Base-by-base conservation (phyloP, 1,140 invertebrate species). In the Bactericera cockerelli region DNA sequence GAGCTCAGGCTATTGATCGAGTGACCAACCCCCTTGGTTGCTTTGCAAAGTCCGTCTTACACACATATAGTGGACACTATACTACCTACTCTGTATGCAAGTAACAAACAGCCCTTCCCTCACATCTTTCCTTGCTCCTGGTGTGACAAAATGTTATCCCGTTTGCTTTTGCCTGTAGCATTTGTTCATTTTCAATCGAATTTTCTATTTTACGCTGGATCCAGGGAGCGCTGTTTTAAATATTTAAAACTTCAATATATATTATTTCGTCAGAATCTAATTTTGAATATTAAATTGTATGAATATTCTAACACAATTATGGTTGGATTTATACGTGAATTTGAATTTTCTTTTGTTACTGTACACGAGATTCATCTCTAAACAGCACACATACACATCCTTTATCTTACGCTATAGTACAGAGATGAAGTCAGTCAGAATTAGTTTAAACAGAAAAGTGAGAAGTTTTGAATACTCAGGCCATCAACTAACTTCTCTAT, bases 51-150 rank as follows among this genome's bases (percentile, higher is more conserved):
- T 49, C 42, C 42, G 42, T 49, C 42, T 49, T 49, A 49, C 42
- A 49, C n/a, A n/a, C 42, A 49, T 49, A 49, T 49, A 49, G 42
- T 49, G 42, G 42, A 49, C 42, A 49, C 42, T 49, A 49, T 49
- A 49, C 42, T 49, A 49, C 42, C 42, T 49, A 49, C 42, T 49
- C 42, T 49, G 42, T 49, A 49, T 49, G 42, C 42, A 49, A 49
- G 42, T 49, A 49, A 49, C 42, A 49, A 10, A 49, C 42, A 49
- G 19, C 42, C 42, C 42, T 49, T 49, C 42, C 22, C 42, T 49
- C 42, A 49, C 19, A 49, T 49, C 42, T 49, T 49, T 49, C 42
- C 42, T 49, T 49, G 22, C 42, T 49, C n/a, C 42, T 49, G 42
- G 42, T 6, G 42, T 49, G 42, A 49, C 42, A 49, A 49, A 49